Conservation (phyloP, 2,888 invertebrate species). For the Azorinus chamasolen region DNA sequence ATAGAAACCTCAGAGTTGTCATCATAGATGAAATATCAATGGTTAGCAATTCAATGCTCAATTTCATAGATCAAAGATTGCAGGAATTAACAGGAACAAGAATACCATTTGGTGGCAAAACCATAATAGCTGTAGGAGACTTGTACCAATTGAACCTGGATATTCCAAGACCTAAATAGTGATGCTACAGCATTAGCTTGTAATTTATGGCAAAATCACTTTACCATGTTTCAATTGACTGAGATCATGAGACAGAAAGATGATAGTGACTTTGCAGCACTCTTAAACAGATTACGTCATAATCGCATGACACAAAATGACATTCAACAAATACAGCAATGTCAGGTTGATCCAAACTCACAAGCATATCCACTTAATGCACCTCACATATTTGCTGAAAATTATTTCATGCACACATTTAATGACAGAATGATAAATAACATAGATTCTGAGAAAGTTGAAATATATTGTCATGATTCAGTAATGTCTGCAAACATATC, state of each 20-base stretch:
- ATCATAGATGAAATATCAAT: slow-evolving; percentile 23
- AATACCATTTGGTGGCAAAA: slow-evolving; percentile 44
- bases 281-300: slow-evolving; percentile 50
- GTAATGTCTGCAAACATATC: slow-evolving; percentile 25
- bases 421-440: slow-evolving; percentile 35
- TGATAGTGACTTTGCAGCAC: slow-evolving; percentile 44
- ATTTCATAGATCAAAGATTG: slow-evolving; percentile 41
- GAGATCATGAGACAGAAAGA: slow-evolving; percentile 63
- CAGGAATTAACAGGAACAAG: slow-evolving; percentile 25
- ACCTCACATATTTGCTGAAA: slow-evolving; percentile 38
- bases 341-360: background rate
- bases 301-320: slow-evolving; percentile 48
- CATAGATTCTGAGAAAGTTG: slow-evolving; percentile 24
- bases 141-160: slow-evolving; percentile 59
- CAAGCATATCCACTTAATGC: slow-evolving; percentile 18
- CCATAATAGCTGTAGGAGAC: slow-evolving; percentile 58
- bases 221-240: slow-evolving; percentile 58
- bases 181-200: slow-evolving; percentile 34
- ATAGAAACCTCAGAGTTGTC: slow-evolving; percentile 14
- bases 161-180: slow-evolving; percentile 44
- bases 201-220: slow-evolving; percentile 64
- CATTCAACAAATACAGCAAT: slow-evolving; percentile 8
- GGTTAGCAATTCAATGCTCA: slow-evolving; percentile 36
- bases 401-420: slow-evolving; percentile 27
- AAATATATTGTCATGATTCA: slow-evolving; percentile 25